A percentile compares a stretch with the other conserved stretches of the same genome.
These are phyloP conservation scores for Coreius guichenoti DNA, from an alignment of 2,797 vertebrate species.

Conservation along the genomic window DNA sequence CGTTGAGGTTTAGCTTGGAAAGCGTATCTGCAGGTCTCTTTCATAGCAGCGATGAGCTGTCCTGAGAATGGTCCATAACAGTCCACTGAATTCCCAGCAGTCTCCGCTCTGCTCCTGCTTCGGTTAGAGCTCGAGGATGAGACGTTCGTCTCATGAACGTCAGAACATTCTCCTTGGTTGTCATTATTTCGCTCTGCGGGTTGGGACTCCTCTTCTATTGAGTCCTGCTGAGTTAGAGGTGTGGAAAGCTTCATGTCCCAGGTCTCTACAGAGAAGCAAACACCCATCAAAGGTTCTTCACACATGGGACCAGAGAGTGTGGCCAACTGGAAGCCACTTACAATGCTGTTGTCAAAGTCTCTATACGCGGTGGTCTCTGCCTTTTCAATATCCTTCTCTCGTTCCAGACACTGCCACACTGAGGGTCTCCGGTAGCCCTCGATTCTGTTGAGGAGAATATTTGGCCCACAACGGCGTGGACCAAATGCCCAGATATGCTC, in stretches of 20 bases:
- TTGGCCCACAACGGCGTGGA: conserved; percentile 91
- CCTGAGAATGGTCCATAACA: conserved; percentile 94
- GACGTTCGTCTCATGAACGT: not conserved
- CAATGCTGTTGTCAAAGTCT: conserved; percentile 90
- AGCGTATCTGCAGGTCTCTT: conserved; percentile 91
- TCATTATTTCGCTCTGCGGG: conserved; percentile 35
- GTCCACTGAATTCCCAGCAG: conserved; percentile 63
- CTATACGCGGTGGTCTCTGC: conserved; percentile 69
- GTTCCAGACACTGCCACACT: conserved; percentile 86
- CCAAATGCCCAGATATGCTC: conserved; percentile 94
- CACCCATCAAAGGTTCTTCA: conserved; percentile 97
- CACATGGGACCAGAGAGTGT: conserved; percentile 94
- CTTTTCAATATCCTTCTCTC: conserved; percentile 42
- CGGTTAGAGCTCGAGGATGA: conserved; percentile 33
- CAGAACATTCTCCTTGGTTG: not conserved
- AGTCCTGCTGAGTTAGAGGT: conserved; percentile 62
- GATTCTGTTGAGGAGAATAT: conserved; percentile 87
- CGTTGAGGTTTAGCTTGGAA: conserved; percentile 92
- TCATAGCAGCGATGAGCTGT: conserved; percentile 94
- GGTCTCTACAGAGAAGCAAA: conserved; percentile 90
- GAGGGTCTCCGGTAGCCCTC: conserved; percentile 82
- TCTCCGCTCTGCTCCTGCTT: conserved; percentile 69
- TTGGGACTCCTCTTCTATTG: conserved; percentile 37
- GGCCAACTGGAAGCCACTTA: conserved; percentile 96
- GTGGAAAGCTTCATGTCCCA: conserved; percentile 82